A percentile compares a stretch with the other conserved stretches of the same genome.
phyloP scores from a whole-genome alignment of 2,113 vertebrate species.

The Apeltes quadracus region DNA sequence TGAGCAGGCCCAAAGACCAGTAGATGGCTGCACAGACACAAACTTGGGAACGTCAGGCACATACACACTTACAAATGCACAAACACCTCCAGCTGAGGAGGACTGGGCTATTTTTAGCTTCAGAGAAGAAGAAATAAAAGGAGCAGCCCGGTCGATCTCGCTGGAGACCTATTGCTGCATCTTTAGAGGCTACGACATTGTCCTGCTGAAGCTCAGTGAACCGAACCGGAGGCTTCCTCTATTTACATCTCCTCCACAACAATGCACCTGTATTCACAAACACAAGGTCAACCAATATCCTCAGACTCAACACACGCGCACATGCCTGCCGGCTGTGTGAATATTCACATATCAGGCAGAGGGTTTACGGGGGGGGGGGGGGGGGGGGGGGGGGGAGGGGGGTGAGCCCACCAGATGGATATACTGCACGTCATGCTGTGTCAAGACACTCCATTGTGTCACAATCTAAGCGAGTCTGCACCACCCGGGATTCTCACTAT shows the following conservation, averaged over 20 bases:
- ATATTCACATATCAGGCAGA: slow-evolving; percentile 9
- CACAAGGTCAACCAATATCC: slow-evolving; percentile 14
- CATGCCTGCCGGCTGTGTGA: slow-evolving; percentile 38
- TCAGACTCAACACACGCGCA: slow-evolving; percentile 11
- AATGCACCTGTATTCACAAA: slow-evolving; percentile 13
- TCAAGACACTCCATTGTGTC: slow-evolving; percentile 43
- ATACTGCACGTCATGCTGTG: slow-evolving; percentile 48
- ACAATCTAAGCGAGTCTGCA: slow-evolving; percentile 26
- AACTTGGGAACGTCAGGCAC: slow-evolving; percentile 24
- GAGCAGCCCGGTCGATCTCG: slow-evolving; percentile 42
- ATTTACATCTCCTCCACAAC: slow-evolving; percentile 31
- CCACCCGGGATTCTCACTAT: slow-evolving; percentile 32
- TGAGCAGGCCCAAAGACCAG: slow-evolving; percentile 31
- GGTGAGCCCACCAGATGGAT: slow-evolving; percentile 56
- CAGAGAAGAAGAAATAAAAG: slow-evolving; percentile 27
- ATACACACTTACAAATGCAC: slow-evolving; percentile 32
- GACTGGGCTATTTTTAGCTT: slow-evolving; percentile 69
- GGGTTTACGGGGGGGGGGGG: not conserved
- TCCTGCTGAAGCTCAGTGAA: slow-evolving; percentile 50
- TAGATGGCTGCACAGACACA: slow-evolving; percentile 34
- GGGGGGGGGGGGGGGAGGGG: not conserved
- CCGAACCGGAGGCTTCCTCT: slow-evolving; percentile 22
- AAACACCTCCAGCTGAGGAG: slow-evolving; percentile 45
- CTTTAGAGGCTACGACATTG: slow-evolving; percentile 39
- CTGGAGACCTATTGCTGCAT: slow-evolving; percentile 34